Evolutionary conservation across 2,888 invertebrate genomes (phyloP).

Genomic region (Cataglyphis cursor): DNA sequence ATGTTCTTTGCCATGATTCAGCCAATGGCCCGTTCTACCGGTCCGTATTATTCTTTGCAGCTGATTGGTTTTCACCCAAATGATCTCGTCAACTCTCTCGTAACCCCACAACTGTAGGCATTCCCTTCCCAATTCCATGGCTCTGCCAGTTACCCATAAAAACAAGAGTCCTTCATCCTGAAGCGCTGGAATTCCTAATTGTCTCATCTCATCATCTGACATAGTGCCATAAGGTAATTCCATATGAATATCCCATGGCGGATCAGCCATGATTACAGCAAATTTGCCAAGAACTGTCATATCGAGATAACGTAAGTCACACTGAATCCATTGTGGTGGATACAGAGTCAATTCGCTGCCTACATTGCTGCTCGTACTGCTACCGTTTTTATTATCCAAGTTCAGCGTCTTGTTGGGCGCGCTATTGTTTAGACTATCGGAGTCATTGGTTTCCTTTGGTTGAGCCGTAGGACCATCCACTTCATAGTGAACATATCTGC

Average conservation of each 20-base stretch:
- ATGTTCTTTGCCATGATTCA: conserved; percentile 99
- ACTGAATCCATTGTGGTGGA: conserved; percentile 98
- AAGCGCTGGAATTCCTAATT: conserved; percentile 96
- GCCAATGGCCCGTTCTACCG: conserved; percentile 98
- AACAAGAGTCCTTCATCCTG: conserved; percentile 99
- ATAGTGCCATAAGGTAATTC: conserved; percentile 99
- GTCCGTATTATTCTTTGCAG: conserved; percentile 98
- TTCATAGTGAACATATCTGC: conserved; percentile 98
- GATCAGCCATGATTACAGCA: conserved; percentile 99
- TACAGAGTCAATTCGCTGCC: conserved; percentile 90
- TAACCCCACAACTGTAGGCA: conserved; percentile 99
- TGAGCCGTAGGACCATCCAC: conserved; percentile 92
- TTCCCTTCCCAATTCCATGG: conserved; percentile 98
- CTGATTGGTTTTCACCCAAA: conserved; percentile 99
- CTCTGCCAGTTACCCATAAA: conserved; percentile 98
- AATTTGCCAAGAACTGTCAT: conserved; percentile 98
- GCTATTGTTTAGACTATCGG: conserved; percentile 74
- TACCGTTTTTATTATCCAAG: conserved; percentile 73
- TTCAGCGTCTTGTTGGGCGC: conserved; percentile 62
- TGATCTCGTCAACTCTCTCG: conserved; percentile 97
- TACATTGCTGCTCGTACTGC: conserved; percentile 76
- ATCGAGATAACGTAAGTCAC: conserved; percentile 96
- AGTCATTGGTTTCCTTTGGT: conserved; percentile 82
- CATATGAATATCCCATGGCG: conserved; percentile 99
- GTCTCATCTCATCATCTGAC: conserved; percentile 99